Evolutionary conservation across 2,888 invertebrate genomes (phyloP).

Genomic region (Agrotis puta): DNA sequence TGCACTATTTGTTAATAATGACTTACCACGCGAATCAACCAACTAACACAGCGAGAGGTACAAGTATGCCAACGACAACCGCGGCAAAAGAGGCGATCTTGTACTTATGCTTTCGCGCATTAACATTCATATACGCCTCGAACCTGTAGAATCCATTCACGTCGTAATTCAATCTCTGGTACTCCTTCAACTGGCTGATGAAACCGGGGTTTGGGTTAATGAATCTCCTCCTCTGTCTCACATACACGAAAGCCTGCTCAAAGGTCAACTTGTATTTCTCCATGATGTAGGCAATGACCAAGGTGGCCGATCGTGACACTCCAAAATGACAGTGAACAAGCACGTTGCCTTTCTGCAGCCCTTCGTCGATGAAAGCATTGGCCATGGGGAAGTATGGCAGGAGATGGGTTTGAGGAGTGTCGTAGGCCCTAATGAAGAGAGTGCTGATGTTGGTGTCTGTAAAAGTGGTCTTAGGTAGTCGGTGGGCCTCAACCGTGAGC

Average conservation of each 20-base stretch:
- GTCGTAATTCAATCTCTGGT: constrained; percentile 81
- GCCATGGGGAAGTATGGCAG: constrained; percentile 88
- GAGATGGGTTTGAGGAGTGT: constrained; percentile 85
- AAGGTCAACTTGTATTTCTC: constrained; percentile 95
- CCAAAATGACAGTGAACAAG: constrained; percentile 99
- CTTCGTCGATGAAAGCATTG: constrained; percentile 89
- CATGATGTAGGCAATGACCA: constrained; percentile 98
- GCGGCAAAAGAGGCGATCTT: constrained; percentile 85
- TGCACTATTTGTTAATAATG: constrained; percentile 47
- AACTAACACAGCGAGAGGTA: constrained; percentile 82
- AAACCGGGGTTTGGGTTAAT: constrained; percentile 99
- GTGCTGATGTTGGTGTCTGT: constrained; percentile 81
- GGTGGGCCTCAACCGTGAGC: constrained; percentile 86
- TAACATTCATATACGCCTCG: constrained; percentile 84
- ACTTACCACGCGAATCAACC: constrained; percentile 70
- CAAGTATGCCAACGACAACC: constrained; percentile 79
- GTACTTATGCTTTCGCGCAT: constrained; percentile 83
- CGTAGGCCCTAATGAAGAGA: constrained; percentile 88
- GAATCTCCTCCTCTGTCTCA: constrained; percentile 96
- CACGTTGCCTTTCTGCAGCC: constrained; percentile 92
- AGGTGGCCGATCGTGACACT: constrained; percentile 97
- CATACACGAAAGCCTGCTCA: constrained; percentile 96
- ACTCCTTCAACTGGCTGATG: constrained; percentile 96
- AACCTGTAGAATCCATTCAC: constrained; percentile 80
- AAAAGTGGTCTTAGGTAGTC: constrained; percentile 83